Base-by-base conservation (phyloP, 2,797 vertebrate genomes). In the Pogonophryne albipinna region DNA sequence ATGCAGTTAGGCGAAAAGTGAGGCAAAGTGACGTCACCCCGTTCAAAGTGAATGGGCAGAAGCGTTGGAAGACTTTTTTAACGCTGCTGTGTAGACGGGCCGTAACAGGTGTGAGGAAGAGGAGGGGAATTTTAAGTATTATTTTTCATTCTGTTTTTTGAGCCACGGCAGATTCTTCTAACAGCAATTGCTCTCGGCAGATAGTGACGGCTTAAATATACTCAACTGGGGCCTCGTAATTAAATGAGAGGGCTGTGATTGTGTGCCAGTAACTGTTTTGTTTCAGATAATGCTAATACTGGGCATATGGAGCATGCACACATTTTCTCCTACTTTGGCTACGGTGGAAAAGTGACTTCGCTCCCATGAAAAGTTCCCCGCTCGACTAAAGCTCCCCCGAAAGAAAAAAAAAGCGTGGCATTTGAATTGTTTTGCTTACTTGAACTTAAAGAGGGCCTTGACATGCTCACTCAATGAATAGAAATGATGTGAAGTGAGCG, bases 161-260 rank as follows among this genome's bases (percentile, higher is more conserved):
- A 84, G 61, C 76, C 61, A 41, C 47, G 42, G 78, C 78, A 80
- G 80, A 85, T 86, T 85, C 74, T 82, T 78, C 81, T 47, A 74
- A 80, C 85, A 88, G 84, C 81, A 85, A 85, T 91, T 81, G 77
- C 82, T 76, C 85, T 80, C 38, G 44, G 79, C 76, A 85, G 82
- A 92, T 90, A 92, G 92, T 89, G 86, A 91, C 79, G 74, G 87
- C 91, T 90, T 92, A 87, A 91, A 93, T 89, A 90, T 88, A 84
- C 89, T 92, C 91, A 85, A 86, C 89, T 82, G 86, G 85, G 90
- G 82, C 85, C 84, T 87, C 65, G 79, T 93, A 95, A 94, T 93
- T 88, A 91, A 94, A 93, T 92, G 87, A 89, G 34, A 9, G 88
- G 89, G 90, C 91, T 93, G 88, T 92, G 91, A 93, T 95, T 89